Evolutionary conservation across 2,113 vertebrate genomes (phyloP), one percentile per base, ranked within the genome.

Genomic region (Notarius quadriscutis): DNA sequence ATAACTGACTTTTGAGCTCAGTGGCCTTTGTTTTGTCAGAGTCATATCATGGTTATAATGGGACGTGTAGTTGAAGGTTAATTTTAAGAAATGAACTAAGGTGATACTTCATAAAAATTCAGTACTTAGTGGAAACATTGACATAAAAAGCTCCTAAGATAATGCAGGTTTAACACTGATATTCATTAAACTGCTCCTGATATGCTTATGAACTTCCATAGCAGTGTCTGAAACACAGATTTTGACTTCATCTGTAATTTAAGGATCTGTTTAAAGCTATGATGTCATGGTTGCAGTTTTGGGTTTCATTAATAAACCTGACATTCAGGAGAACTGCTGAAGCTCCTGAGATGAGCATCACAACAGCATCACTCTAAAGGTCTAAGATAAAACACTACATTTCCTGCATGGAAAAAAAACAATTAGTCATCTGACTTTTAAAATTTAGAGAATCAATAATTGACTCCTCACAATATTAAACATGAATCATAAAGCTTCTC

Each of bases 401-500:
- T 55, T 78, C 50, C 51, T 27, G n/a, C 48, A 14, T 8, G 5
- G 20, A n/a, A n/a, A 51, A 77, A 78, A n/a, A 55, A 51, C 3
- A 50, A 77, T 51, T 51, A 51, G 18, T 83, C 5, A 5, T 2
- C 8, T 41, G 83, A 34, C 63, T 84, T 71, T 71, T 51, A 84
- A 69, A 72, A 10, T 27, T 6, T 17, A 51, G 17, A 17, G 58
- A 27, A 17, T 18, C 27, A 48, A 78, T 7, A 25, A 3, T 75
- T 9, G 25, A 12, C 41, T 65, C 77, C 15, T 27, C 60, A 60
- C 17, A 78, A 75, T 34, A 72, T n/a, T 55, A 22, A 86, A 86
- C 69, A 55, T 22, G 65, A 89, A 89, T 89, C 51, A 62, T 79
- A 51, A 84, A 75, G 81, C 41, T 34, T 71, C 57, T 84, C 48